These are phyloP conservation scores for Hiodon tergisus DNA, from an alignment of 2,113 vertebrate genomes.

Conservation along the genomic window DNA sequence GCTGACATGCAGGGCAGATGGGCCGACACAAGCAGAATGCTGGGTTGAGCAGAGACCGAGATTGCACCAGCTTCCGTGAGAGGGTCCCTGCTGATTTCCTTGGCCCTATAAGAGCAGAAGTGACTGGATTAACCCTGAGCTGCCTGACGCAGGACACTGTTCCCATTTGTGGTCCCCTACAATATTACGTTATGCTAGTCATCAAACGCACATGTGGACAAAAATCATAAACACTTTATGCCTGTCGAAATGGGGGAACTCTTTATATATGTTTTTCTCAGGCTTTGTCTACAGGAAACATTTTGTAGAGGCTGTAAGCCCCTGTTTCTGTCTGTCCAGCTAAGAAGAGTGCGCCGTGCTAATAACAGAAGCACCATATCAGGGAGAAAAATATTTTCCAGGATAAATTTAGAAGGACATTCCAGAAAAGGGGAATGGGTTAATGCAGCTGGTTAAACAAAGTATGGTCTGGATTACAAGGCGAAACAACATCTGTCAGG, in stretches of 20 bases:
- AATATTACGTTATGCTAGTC: too few relatives aligned
- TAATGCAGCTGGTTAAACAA: not conserved
- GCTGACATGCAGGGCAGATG: slow-evolving; percentile 18
- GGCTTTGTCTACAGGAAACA: too few relatives aligned
- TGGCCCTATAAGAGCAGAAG: slow-evolving; percentile 15
- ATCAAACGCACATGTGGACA: not conserved
- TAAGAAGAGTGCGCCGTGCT: not conserved
- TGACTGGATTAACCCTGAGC: slow-evolving; percentile 19
- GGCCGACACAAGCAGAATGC: too few relatives aligned
- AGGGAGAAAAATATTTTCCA: not conserved
- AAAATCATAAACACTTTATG: too few relatives aligned
- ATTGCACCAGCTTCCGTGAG: not conserved
- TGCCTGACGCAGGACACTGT: not conserved
- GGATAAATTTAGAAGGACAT: not conserved
- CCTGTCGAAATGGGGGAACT: too few relatives aligned
- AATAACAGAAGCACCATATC: not conserved
- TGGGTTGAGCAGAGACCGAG: not conserved
- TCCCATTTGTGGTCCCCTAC: not conserved
- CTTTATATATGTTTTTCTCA: too few relatives aligned
- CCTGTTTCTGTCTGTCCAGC: not conserved
- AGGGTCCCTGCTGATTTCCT: slow-evolving; percentile 9
- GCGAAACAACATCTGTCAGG: slow-evolving; percentile 46
- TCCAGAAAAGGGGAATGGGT: not conserved
- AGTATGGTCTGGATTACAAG: slow-evolving; percentile 35
- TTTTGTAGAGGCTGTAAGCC: not conserved